Evolutionary conservation across 2,113 vertebrate genomes (phyloP).

Genomic region (Equus przewalskii): DNA sequence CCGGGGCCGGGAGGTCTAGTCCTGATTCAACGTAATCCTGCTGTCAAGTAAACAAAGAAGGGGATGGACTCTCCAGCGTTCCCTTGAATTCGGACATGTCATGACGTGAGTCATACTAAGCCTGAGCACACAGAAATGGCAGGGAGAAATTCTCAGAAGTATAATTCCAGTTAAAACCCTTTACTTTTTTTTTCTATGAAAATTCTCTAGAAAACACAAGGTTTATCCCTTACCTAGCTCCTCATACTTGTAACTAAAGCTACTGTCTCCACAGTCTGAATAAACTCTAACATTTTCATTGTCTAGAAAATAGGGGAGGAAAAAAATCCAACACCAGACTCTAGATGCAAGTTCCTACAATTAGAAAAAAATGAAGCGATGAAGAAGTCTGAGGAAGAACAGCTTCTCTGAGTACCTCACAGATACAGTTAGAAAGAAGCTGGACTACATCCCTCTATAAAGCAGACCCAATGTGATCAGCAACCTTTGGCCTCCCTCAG

Average conservation of each 20-base stretch:
- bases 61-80: background rate
- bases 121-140: background rate
- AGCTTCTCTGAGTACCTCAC: constrained; percentile 15
- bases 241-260: background rate
- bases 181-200: background rate
- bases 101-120: background rate
- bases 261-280: background rate
- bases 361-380: background rate
- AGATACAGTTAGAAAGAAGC: background rate
- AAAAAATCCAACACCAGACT: background rate
- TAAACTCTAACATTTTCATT: background rate
- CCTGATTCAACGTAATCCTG: background rate
- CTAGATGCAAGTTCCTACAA: background rate
- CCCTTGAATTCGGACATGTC: background rate
- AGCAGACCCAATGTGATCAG: background rate
- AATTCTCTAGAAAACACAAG: background rate
- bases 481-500: background rate
- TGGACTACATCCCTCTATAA: constrained; percentile 9
- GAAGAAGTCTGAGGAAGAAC: background rate
- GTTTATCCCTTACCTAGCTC: background rate
- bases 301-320: background rate
- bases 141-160: background rate
- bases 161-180: background rate
- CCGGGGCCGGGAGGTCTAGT: background rate
- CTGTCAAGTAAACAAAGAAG: background rate